Base-by-base conservation (phyloP, 2,797 vertebrate species). In the Leucoraja ocellata region DNA sequence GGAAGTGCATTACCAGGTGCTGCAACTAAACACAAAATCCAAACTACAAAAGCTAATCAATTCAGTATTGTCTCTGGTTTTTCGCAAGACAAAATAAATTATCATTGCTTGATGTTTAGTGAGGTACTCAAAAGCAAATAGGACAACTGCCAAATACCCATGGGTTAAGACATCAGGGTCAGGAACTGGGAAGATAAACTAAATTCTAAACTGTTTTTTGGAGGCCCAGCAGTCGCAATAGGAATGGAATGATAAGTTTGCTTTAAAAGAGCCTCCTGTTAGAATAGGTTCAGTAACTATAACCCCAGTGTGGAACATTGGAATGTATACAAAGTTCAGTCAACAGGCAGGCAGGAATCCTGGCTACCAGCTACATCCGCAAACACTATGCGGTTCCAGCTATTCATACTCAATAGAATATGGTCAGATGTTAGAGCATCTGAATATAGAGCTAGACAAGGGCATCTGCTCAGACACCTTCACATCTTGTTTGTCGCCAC, bases 221-320 rank as follows among this genome's bases (percentile, higher is more conserved):
- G 71, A 76, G 46, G 73, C 25, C 76, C 39, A 58, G 90, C 2
- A 68, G 68, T 74, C 13, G 21, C 39, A 11, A 74, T 23, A 21
- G 90, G 90, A 92, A 76, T 71, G 73, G 46, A 92, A 39, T 74
- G 73, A 74, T 6, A 6, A 76, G 71, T 92, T 92, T 46, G 90
- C 25, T 76, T 39, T 92, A 74, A 92, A 92, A 92, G 90, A 92
- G 90, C 46, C 39, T 76, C 68, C 90, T 76, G 73, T 39, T 76
- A 54, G 71, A 76, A 91, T 76, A 74, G 71, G 71, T 28, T 39
- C 90, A 74, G 90, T 73, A 92, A 76, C 90, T 92, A 92, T 73
- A 92, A 92, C 90, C 90, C 74, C 90, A 92, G 90, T 92, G 90
- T 92, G 73, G 90, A 54, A 76, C 90, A 28, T n/a, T 92, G 90